A percentile compares a stretch with the other conserved stretches of the same genome.
Conservation (phyloP, 2,113 vertebrate species). For the Sapayoa aenigma region DNA sequence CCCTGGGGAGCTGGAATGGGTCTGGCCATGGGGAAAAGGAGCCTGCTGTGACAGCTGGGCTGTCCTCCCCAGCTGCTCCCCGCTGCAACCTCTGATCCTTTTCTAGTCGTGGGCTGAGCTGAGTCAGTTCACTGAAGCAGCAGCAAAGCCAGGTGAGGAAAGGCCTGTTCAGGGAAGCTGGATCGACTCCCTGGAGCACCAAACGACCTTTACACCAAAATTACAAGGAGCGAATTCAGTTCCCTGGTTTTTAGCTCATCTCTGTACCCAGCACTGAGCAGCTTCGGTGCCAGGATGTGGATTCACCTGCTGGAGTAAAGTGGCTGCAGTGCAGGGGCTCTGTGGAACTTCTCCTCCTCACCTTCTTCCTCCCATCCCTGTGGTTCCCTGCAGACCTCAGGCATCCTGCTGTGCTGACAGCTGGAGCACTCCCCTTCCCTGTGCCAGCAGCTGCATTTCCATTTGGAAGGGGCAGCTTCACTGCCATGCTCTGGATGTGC, state of each 20-base stretch:
- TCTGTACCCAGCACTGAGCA: neutral
- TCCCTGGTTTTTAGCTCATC: neutral
- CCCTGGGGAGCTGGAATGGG: neutral
- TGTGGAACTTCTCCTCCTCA: neutral
- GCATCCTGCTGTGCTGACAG: neutral
- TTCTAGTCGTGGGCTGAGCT: neutral
- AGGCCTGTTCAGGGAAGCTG: neutral
- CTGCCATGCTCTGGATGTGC: neutral
- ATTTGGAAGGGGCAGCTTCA: neutral
- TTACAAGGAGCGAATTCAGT: neutral
- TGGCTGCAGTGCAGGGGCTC: rapidly evolving
- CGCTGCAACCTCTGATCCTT: neutral
- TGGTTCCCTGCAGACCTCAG: neutral
- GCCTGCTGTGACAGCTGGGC: neutral
- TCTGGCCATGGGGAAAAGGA: neutral
- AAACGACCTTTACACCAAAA: neutral
- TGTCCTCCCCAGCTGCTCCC: neutral
- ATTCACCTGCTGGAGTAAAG: neutral
- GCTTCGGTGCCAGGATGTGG: neutral
- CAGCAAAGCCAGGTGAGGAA: neutral
- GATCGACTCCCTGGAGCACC: neutral
- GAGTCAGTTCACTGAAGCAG: neutral
- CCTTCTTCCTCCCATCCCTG: neutral
- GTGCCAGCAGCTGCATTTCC: neutral
- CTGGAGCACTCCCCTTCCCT: neutral